These are phyloP conservation scores for Enteromius viviparus DNA, from an alignment of 2,797 vertebrate genomes.

Conservation along the genomic window DNA sequence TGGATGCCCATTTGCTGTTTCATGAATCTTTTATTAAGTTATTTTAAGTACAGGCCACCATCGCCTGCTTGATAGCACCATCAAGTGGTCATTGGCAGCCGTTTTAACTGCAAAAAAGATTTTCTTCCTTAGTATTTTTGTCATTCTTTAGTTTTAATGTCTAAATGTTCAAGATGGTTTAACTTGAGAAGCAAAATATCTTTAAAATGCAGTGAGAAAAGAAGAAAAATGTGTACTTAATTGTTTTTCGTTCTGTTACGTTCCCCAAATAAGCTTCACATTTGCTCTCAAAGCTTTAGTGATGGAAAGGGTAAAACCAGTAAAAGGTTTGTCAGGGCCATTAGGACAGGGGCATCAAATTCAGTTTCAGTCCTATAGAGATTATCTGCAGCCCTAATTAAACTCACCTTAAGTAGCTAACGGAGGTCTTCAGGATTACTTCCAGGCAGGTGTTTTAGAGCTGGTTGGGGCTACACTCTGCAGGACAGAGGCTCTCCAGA, in stretches of 20 bases:
- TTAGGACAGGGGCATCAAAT: too few species aligned
- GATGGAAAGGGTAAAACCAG: background rate
- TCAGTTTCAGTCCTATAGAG: too few species aligned
- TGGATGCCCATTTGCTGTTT: background rate
- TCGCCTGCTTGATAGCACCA: slow-evolving; percentile 55
- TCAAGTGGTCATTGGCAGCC: slow-evolving; percentile 48
- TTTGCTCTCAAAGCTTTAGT: background rate
- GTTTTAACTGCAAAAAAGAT: background rate
- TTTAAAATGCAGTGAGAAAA: too few species aligned
- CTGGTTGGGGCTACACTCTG: background rate
- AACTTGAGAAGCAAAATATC: background rate
- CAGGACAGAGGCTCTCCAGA: too few species aligned
- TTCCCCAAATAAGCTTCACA: too few species aligned
- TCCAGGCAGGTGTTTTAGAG: background rate
- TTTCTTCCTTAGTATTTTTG: background rate
- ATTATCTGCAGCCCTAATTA: background rate
- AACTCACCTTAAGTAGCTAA: background rate
- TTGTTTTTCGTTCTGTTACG: too few species aligned
- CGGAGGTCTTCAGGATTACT: background rate
- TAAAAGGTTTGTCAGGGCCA: too few species aligned
- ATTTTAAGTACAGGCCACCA: background rate
- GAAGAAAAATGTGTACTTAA: too few species aligned
- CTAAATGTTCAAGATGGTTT: background rate
- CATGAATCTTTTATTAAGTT: background rate
- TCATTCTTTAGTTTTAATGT: background rate